These are phyloP conservation scores for Meloidogyne exigua DNA, from an alignment of 1,140 invertebrate genomes.

Conservation along the genomic window DNA sequence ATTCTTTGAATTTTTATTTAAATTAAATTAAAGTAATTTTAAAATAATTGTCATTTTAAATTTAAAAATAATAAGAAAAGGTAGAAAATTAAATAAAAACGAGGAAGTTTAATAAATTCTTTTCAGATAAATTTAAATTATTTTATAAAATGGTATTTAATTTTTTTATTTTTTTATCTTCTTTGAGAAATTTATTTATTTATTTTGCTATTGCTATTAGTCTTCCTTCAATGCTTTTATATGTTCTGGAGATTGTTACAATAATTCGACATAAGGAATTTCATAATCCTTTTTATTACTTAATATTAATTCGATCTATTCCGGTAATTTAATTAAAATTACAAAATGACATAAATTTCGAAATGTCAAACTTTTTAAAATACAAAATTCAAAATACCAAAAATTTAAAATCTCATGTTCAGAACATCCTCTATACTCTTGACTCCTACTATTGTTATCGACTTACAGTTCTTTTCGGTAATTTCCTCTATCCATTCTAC, in stretches of 20 bases:
- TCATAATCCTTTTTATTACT: constrained; percentile 12
- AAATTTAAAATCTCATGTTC: neutral
- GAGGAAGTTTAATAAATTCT: too few species aligned
- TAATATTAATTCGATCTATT: neutral
- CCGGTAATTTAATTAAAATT: neutral
- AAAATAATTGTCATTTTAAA: too few species aligned
- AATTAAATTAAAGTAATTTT: too few species aligned
- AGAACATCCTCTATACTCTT: constrained; percentile 9
- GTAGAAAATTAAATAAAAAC: too few species aligned
- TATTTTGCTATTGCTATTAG: constrained; percentile 9
- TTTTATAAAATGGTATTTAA: neutral
- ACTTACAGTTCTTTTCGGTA: neutral
- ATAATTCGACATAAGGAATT: constrained; percentile 14
- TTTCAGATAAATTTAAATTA: too few species aligned
- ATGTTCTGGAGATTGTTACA: neutral
- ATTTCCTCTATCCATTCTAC: neutral
- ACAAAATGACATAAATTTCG: neutral
- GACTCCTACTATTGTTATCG: constrained; percentile 16
- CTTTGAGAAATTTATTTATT: neutral
- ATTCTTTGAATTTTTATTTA: too few species aligned
- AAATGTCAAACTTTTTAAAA: neutral
- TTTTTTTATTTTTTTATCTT: neutral
- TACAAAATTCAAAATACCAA: neutral
- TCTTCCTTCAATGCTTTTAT: neutral
- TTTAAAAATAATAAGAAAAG: too few species aligned